Evolutionary conservation across 2,888 invertebrate species (phyloP).

Genomic region (Thymelicus lineola): DNA sequence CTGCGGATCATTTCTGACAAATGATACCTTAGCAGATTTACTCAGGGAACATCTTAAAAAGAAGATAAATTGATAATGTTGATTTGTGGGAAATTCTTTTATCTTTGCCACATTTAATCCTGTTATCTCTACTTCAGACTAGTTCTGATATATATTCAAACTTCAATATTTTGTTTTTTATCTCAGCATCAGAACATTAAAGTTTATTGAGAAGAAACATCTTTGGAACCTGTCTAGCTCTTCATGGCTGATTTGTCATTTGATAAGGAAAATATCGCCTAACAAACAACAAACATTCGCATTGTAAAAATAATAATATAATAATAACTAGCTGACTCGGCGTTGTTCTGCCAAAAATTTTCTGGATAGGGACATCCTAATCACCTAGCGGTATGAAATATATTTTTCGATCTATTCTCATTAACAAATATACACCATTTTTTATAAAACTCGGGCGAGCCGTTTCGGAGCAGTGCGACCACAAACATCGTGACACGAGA

Average conservation of each 20-base stretch:
- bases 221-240: slow-evolving; percentile 7
- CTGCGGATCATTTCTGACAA: slow-evolving; percentile 24
- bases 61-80: slow-evolving; percentile 4
- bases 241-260: not conserved
- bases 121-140: not conserved
- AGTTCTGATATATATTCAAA: slow-evolving; percentile 1
- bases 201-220: slow-evolving; percentile 16
- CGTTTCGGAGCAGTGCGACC: no score
- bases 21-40: slow-evolving; percentile 15
- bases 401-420: no score
- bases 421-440: no score
- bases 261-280: slow-evolving; percentile 1
- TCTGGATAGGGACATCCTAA: no score
- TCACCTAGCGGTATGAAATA: no score
- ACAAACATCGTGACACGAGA: no score
- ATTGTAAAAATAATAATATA: no score
- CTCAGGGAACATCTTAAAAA: slow-evolving; percentile 12
- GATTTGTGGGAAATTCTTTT: slow-evolving; percentile 18
- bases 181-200: slow-evolving; percentile 1
- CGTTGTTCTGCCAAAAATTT: no score
- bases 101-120: not conserved
- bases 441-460: no score
- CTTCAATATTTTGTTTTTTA: slow-evolving; percentile 1
- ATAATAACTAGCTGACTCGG: no score
- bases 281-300: not conserved